A percentile compares a stretch with the other conserved stretches of the same genome.
Evolutionary conservation across 2,797 vertebrate genomes (phyloP).

Genomic region (Propithecus deckenii): DNA sequence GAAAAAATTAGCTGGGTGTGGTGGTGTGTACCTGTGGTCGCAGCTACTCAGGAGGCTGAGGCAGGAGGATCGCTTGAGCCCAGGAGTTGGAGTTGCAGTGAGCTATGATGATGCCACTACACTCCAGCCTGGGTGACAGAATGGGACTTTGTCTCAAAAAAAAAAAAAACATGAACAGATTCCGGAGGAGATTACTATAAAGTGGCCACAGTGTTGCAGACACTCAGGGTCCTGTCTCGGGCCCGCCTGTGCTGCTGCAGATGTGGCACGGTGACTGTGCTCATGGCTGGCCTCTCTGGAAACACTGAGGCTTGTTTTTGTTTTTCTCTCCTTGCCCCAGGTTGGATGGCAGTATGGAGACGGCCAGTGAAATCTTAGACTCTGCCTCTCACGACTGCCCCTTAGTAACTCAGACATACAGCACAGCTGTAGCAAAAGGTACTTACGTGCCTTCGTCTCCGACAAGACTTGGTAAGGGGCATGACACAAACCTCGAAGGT

Average conservation of each 20-base stretch:
- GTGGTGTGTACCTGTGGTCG: background rate
- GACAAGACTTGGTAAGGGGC: constrained; percentile 86
- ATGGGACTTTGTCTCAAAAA: background rate
- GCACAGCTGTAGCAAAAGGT: constrained; percentile 92
- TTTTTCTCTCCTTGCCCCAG: constrained; percentile 79
- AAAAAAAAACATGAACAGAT: background rate
- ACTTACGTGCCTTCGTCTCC: constrained; percentile 85
- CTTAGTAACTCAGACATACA: constrained; percentile 92
- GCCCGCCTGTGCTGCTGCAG: background rate
- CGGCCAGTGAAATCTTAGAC: constrained; percentile 95
- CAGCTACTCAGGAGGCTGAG: background rate
- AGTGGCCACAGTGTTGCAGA: fast-evolving
- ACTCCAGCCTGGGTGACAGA: background rate
- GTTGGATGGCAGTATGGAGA: constrained; percentile 95
- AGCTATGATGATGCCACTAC: background rate
- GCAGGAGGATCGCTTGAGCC: background rate
- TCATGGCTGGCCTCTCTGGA: background rate
- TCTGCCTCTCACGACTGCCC: constrained; percentile 95
- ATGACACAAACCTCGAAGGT: constrained; percentile 24
- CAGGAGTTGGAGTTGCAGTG: background rate
- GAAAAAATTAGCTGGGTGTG: background rate
- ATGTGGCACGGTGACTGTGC: too few relatives aligned
- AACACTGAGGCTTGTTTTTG: background rate
- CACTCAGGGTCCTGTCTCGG: fast-evolving
- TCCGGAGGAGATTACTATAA: fast-evolving